Percentiles rank a stretch among this genome's conserved stretches.
phyloP scores from a whole-genome alignment of 2,888 invertebrate genomes.

The Drosophila cracens region DNA sequence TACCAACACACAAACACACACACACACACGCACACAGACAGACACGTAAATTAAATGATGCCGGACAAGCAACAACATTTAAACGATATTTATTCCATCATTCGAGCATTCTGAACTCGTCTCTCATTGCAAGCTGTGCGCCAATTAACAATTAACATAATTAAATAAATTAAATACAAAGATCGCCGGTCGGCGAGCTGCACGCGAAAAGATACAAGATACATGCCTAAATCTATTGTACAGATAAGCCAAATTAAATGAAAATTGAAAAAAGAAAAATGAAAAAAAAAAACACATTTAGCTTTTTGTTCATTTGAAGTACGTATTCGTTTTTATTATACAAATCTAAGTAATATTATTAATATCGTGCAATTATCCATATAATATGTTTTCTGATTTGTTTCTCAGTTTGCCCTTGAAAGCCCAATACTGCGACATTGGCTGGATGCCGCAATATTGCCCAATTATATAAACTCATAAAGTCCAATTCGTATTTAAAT shows the following conservation, averaged over 20 bases:
- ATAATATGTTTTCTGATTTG: background rate
- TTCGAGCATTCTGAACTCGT: constrained; percentile 35
- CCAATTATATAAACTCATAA: constrained; percentile 19
- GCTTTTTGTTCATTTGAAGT: constrained; percentile 26
- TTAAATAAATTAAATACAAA: background rate
- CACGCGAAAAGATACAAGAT: constrained; percentile 13
- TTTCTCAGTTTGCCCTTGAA: background rate
- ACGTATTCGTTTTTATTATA: constrained; percentile 12
- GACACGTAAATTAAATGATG: constrained; percentile 22
- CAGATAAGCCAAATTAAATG: constrained; percentile 37
- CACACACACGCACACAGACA: constrained; percentile 9
- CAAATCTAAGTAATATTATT: constrained; percentile 8
- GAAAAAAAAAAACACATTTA: constrained; percentile 2
- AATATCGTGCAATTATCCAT: constrained; percentile 26
- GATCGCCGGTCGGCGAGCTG: constrained; percentile 16
- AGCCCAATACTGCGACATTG: constrained; percentile 68
- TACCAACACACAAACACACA: constrained; percentile 23
- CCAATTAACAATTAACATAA: constrained; percentile 44
- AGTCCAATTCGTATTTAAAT: constrained; percentile 28
- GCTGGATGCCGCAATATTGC: constrained; percentile 74
- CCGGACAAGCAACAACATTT: constrained; percentile 40
- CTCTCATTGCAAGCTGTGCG: constrained; percentile 59
- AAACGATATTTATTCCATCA: constrained; percentile 69
- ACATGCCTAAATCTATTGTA: constrained; percentile 21
- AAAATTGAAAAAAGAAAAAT: constrained; percentile 22